Base-by-base conservation (phyloP, 2,888 invertebrate species). In the Tenodera sinensis region DNA sequence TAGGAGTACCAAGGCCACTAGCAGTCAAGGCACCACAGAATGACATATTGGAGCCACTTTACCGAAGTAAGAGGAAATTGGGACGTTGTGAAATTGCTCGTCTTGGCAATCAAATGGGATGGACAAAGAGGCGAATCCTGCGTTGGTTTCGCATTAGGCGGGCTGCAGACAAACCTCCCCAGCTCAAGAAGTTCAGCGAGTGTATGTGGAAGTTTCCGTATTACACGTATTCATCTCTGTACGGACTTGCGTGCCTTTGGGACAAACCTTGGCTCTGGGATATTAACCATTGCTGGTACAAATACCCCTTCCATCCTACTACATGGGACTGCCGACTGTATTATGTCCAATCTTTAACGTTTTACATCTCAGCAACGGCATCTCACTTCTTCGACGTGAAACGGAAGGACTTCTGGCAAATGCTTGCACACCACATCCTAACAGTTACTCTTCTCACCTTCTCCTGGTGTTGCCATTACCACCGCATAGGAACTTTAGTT, bases 201-300 rank as follows among this genome's bases (percentile, higher is more conserved):
- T 98, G 71, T 91, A 95, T 95, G 90, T 98, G 98, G 98, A 94
- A 98, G 91, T 97, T 97, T 93, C 94, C 96, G 86, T 98, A 98
- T 94, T 98, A 98, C 93, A 93, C 96, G 12, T 96, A 95, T 92
- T 97, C 96, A 91, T 98, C 98, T 93, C 94, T 95, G 54, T 98
- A 96, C 93, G 98, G 98, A 15, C 92, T 98, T 84, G 95, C 95
- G 92, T 95, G 96, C 89, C 94, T 98, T 84, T 98, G 98, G 97
- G 96, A 98, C 93, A 99, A 98, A 93, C 95, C 97, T 28, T 99
- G 98, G 98, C 94, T 98, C 91, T 98, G 98, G 98, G 96, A 98
- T 92, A 97, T 98, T 89, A 97, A 96, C 91, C 94, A 96, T 92
- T 98, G 98, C 93, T 99, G 98, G 95, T 95, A 94, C 91, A 96